Conservation (phyloP, 1,140 invertebrate genomes). For the Camponotus floridanus region DNA sequence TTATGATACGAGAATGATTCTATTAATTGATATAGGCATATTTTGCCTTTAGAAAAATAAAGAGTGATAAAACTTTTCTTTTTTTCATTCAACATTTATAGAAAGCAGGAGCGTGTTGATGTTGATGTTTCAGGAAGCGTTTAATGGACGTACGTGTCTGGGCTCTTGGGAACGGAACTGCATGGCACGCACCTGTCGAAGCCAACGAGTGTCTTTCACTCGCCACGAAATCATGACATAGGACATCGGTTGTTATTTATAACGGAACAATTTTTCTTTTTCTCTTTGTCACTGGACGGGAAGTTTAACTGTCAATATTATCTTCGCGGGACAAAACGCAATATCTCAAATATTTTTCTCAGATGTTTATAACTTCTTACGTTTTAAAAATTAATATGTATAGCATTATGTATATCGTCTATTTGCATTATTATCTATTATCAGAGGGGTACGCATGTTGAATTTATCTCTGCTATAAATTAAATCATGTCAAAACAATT, state of each 20-base stretch:
- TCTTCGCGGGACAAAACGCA: not conserved
- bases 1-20: not conserved
- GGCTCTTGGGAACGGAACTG: conserved; percentile 65
- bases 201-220: conserved; percentile 68
- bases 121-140: conserved; percentile 43
- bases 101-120: conserved; percentile 21
- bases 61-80: conserved; percentile 10
- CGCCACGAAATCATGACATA: conserved; percentile 33
- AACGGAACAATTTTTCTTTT: conserved; percentile 13
- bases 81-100: conserved; percentile 13
- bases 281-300: not conserved
- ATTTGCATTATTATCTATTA: no score
- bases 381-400: conserved; percentile 9
- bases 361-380: not conserved
- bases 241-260: conserved; percentile 63
- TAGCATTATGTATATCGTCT: not conserved
- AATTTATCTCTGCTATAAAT: not conserved
- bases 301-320: conserved; percentile 41
- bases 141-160: conserved; percentile 63
- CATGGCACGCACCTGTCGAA: conserved; percentile 69
- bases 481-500: not conserved
- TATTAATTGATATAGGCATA: not conserved
- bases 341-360: not conserved
- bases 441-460: not conserved
- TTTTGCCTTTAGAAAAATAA: not conserved